Conservation (phyloP, 2,888 invertebrate species). For the Phymatocera aterrima region DNA sequence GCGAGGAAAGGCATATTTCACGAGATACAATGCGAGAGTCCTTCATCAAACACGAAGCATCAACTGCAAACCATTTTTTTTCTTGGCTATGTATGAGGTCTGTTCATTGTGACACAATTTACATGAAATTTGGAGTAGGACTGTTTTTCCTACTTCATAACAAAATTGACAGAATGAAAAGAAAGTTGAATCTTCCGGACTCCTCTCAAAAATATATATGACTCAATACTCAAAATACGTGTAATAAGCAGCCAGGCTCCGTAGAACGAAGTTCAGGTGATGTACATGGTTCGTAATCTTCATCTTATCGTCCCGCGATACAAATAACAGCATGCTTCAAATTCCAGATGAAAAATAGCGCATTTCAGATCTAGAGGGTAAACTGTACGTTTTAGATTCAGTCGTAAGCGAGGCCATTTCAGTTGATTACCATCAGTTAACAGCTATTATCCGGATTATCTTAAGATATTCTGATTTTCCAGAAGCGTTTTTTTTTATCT, state of each 20-base stretch:
- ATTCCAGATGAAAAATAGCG: too few species aligned
- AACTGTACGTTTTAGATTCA: too few species aligned
- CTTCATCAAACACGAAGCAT: neutral
- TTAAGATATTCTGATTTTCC: too few species aligned
- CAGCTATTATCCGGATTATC: too few species aligned
- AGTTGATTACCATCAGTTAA: too few species aligned
- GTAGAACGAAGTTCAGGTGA: slow-evolving; percentile 12
- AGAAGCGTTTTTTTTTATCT: too few species aligned
- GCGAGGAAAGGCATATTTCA: neutral
- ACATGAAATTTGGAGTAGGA: neutral
- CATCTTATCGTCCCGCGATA: slow-evolving; percentile 1
- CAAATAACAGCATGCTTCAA: too few species aligned
- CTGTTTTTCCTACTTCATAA: neutral
- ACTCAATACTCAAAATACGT: slow-evolving; percentile 10
- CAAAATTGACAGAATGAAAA: neutral
- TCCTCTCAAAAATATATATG: neutral
- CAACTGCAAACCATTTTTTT: neutral
- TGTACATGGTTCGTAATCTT: neutral
- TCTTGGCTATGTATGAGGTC: neutral
- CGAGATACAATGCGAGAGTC: neutral
- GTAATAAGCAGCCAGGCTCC: neutral
- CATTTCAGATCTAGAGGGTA: too few species aligned
- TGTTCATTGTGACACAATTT: neutral
- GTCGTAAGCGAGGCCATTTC: too few species aligned
- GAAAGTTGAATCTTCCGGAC: neutral